phyloP scores from a whole-genome alignment of 2,797 vertebrate species.

The Rhodeus uyekii region DNA sequence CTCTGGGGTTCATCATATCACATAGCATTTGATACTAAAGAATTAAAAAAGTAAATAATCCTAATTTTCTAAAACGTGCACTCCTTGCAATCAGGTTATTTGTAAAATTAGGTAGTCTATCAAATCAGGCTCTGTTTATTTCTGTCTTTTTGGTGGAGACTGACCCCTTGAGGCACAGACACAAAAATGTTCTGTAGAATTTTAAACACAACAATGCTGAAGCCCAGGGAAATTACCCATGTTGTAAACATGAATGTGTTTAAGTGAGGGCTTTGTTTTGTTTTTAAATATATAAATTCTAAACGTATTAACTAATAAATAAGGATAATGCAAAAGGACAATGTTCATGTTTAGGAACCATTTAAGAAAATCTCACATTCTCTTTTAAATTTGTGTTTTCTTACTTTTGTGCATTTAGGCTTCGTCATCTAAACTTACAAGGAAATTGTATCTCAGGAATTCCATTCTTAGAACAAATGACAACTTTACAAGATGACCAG shows the following conservation, averaged over 20 bases:
- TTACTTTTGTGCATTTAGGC: constrained; percentile 66
- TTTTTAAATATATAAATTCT: neutral
- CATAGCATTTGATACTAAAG: neutral
- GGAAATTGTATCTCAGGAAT: constrained; percentile 81
- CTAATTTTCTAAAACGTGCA: neutral
- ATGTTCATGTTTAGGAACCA: neutral
- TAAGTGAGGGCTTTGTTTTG: neutral
- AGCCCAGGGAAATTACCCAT: neutral
- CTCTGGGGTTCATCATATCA: neutral
- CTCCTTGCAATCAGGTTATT: neutral
- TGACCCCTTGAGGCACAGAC: constrained; percentile 30
- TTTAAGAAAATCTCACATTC: neutral
- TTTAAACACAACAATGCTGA: neutral
- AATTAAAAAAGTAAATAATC: neutral
- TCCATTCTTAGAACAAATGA: constrained; percentile 73
- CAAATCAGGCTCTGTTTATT: neutral
- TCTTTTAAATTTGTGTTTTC: neutral
- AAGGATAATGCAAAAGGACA: neutral
- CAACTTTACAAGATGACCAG: constrained; percentile 25
- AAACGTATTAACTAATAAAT: neutral
- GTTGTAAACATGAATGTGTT: neutral
- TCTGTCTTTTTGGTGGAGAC: neutral
- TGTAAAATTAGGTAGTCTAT: neutral
- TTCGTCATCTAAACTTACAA: constrained; percentile 84
- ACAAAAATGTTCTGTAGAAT: neutral